phyloP scores from a whole-genome alignment of 1,140 invertebrate genomes.

The Drosophila suzukii region DNA sequence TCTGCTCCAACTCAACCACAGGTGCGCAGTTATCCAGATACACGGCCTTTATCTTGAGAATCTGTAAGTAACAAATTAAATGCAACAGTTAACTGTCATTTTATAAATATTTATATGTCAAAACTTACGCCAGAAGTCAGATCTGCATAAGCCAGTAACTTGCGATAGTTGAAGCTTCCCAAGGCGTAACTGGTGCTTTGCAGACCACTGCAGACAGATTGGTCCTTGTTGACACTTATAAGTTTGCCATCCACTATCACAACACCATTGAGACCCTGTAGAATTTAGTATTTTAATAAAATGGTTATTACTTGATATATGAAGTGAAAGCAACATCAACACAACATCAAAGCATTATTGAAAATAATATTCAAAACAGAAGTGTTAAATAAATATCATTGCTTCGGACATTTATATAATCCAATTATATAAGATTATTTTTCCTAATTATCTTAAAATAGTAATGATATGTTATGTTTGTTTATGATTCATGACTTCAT shows the following conservation, averaged over 20 bases:
- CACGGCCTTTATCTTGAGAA: slow-evolving; percentile 65
- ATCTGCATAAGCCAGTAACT: slow-evolving; percentile 61
- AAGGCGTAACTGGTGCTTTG: slow-evolving; percentile 55
- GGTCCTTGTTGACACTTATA: slow-evolving; percentile 66
- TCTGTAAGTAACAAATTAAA: slow-evolving; percentile 28
- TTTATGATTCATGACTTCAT: neutral
- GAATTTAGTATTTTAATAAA: neutral
- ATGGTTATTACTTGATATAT: no score
- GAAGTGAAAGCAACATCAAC: no score
- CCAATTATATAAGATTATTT: no score
- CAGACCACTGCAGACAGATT: slow-evolving; percentile 50
- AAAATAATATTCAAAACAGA: neutral
- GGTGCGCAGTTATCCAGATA: slow-evolving; percentile 69
- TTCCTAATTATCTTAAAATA: no score
- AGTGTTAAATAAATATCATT: no score
- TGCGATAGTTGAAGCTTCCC: slow-evolving; percentile 71
- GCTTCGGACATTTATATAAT: no score
- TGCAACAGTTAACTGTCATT: neutral
- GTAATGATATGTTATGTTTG: no score
- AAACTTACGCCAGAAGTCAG: slow-evolving; percentile 55
- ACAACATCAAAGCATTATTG: no score
- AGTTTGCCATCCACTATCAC: slow-evolving; percentile 61
- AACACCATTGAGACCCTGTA: slow-evolving; percentile 71
- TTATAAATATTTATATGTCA: neutral
- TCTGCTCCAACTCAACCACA: slow-evolving; percentile 56